Percentiles rank a stretch among this genome's conserved stretches.
Conservation (phyloP, 2,113 vertebrate species). For the Xenotilapia longispinis region DNA sequence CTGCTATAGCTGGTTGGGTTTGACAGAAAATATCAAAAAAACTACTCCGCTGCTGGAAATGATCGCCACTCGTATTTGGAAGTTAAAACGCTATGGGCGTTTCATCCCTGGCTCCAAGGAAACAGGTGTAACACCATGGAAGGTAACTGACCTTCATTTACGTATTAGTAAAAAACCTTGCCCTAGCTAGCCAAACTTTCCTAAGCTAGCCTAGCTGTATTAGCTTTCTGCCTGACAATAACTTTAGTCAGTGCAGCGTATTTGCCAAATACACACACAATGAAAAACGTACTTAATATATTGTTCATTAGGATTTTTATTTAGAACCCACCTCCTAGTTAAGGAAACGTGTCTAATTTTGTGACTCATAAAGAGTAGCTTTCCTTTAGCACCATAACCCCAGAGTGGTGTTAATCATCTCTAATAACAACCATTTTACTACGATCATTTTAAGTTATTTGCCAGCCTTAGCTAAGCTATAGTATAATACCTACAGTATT, state of each 20-base stretch:
- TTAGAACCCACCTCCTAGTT: background rate
- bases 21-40: background rate
- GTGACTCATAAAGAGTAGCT: background rate
- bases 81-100: slow-evolving; percentile 76
- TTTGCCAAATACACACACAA: background rate
- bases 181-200: background rate
- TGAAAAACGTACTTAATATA: background rate
- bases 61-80: slow-evolving; percentile 59
- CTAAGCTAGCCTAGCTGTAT: background rate
- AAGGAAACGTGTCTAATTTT: background rate
- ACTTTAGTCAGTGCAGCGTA: background rate
- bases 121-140: slow-evolving; percentile 56
- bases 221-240: background rate
- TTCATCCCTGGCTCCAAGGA: slow-evolving; percentile 44
- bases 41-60: background rate
- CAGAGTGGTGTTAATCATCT: background rate
- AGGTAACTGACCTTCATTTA: slow-evolving; percentile 58
- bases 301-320: background rate
- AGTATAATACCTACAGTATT: background rate
- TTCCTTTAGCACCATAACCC: background rate
- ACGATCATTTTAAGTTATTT: background rate
- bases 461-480: background rate
- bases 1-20: background rate
- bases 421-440: background rate
- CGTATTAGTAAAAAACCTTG: accelerated